phyloP scores from a whole-genome alignment of 2,888 invertebrate species.

The Fabriciana adippe region DNA sequence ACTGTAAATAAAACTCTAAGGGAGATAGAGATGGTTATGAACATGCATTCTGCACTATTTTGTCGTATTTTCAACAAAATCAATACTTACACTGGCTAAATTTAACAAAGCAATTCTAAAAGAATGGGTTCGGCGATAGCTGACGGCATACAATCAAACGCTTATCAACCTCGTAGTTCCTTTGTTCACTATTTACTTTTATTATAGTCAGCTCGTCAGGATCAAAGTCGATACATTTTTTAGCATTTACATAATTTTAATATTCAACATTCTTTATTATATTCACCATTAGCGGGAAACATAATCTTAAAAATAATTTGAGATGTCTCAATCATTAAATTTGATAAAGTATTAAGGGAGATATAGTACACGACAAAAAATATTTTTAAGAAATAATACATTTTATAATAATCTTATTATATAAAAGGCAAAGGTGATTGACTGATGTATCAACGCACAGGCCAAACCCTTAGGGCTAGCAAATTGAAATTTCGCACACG shows the following conservation, averaged over 20 bases:
- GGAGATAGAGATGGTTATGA: constrained; percentile 24
- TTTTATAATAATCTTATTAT: too few relatives aligned
- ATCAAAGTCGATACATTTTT: constrained; percentile 6
- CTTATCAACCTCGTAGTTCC: constrained; percentile 17
- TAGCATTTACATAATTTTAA: neutral
- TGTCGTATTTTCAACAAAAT: constrained; percentile 32
- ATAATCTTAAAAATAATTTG: too few relatives aligned
- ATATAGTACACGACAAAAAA: too few relatives aligned
- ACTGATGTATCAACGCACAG: too few relatives aligned
- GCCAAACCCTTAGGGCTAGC: too few relatives aligned
- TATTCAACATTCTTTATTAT: too few relatives aligned
- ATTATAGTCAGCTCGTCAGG: constrained; percentile 2
- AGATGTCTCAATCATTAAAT: too few relatives aligned
- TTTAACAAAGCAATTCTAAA: constrained; percentile 36
- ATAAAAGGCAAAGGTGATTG: too few relatives aligned
- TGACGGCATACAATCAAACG: constrained; percentile 27
- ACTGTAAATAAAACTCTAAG: constrained; percentile 30
- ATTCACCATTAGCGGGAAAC: too few relatives aligned
- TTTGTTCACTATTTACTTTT: constrained; percentile 12
- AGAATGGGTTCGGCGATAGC: constrained; percentile 24
- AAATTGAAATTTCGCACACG: too few relatives aligned
- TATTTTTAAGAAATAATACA: too few relatives aligned
- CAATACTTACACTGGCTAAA: constrained; percentile 36
- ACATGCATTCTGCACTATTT: constrained; percentile 24
- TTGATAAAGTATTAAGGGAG: too few relatives aligned